phyloP scores from a whole-genome alignment of 2,113 vertebrate genomes.

The Semnopithecus entellus region DNA sequence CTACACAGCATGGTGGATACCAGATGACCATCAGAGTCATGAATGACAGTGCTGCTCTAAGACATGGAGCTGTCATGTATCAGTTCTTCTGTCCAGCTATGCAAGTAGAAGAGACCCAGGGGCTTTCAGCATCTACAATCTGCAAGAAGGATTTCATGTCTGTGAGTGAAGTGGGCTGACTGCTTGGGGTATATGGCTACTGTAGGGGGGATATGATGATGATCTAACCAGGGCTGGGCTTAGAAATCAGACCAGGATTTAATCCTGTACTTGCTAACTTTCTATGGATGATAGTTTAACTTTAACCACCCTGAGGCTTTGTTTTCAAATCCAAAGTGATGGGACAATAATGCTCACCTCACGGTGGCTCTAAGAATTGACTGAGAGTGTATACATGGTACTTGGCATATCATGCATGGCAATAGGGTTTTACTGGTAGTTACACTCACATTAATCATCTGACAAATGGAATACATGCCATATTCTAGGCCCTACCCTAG shows the following conservation, averaged over 20 bases:
- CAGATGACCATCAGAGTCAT: constrained; percentile 72
- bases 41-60: neutral
- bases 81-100: constrained; percentile 57
- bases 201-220: neutral
- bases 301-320: neutral
- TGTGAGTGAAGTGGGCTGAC: constrained; percentile 76
- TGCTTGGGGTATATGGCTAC: neutral
- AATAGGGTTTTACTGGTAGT: neutral
- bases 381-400: neutral
- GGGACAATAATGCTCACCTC: neutral
- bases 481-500: neutral
- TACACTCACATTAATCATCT: neutral
- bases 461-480: neutral
- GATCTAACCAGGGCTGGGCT: neutral
- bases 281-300: neutral
- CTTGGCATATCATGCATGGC: neutral
- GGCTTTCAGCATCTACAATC: constrained; percentile 61
- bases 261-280: neutral
- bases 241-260: neutral
- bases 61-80: neutral
- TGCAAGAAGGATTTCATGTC: constrained; percentile 82
- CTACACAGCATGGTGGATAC: constrained; percentile 65
- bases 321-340: neutral
- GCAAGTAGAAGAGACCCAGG: neutral
- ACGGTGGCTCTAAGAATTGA: neutral